A percentile compares a stretch with the other conserved stretches of the same genome.
phyloP scores from a whole-genome alignment of 2,113 vertebrate genomes.

The Halichoerus grypus region DNA sequence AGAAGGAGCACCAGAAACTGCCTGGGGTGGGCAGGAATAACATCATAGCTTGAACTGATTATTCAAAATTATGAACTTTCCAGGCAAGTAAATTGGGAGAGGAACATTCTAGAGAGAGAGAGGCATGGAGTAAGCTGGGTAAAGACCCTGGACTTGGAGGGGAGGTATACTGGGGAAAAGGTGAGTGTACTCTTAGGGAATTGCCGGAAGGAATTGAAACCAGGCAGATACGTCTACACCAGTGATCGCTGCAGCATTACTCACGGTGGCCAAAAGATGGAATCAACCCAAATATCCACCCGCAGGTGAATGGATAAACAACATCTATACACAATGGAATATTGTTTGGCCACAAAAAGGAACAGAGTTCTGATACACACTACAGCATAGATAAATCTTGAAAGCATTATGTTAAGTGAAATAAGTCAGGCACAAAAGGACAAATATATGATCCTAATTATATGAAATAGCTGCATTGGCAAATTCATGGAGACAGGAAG shows the following conservation, averaged over 20 bases:
- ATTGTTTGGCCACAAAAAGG: not conserved
- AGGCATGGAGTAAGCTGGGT: not conserved
- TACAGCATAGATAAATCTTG: accelerated
- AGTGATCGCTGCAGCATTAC: not conserved
- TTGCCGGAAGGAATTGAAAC: not conserved
- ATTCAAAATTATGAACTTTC: not conserved
- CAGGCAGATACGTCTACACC: too few relatives aligned
- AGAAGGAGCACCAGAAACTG: not conserved
- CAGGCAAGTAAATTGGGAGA: not conserved
- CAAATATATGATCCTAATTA: not conserved
- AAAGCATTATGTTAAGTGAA: not conserved
- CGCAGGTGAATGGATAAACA: not conserved
- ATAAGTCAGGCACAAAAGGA: not conserved
- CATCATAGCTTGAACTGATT: not conserved
- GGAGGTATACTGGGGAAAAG: not conserved
- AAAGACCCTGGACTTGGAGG: not conserved
- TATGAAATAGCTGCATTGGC: too few relatives aligned
- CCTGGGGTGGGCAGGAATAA: not conserved
- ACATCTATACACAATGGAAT: accelerated
- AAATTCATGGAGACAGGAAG: not conserved
- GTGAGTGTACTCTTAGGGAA: too few relatives aligned
- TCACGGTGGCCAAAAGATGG: not conserved
- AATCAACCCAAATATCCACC: not conserved
- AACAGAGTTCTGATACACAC: accelerated
- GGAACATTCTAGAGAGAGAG: not conserved